Evolutionary conservation across 2,888 invertebrate genomes (phyloP).

Genomic region (Athrips mouffetella): DNA sequence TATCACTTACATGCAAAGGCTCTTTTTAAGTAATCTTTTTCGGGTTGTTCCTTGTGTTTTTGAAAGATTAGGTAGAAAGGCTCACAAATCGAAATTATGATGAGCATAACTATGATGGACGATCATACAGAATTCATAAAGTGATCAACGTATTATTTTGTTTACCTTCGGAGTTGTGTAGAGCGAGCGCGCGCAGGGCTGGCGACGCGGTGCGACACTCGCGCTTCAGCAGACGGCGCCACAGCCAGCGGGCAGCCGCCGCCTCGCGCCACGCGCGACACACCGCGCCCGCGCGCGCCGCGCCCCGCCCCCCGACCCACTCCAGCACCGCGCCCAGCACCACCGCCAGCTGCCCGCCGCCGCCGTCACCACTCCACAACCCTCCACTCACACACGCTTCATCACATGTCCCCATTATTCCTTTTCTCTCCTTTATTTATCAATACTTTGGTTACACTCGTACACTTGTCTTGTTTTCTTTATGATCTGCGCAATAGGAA

Average conservation of each 20-base stretch:
- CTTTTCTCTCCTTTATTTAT: background rate
- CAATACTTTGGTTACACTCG: too few species aligned
- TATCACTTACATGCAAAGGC: too few species aligned
- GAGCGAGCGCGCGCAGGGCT: background rate
- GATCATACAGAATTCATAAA: too few species aligned
- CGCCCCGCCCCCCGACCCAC: constrained; percentile 34
- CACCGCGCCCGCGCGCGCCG: constrained; percentile 42
- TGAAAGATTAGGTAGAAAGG: too few species aligned
- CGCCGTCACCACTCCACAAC: constrained; percentile 25
- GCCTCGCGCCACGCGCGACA: constrained; percentile 52
- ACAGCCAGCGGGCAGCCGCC: constrained; percentile 40
- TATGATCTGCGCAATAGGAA: too few species aligned
- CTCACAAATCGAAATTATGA: too few species aligned
- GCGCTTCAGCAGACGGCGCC: constrained; percentile 41
- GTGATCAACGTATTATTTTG: too few species aligned
- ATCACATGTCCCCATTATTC: background rate
- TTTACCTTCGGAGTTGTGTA: constrained; percentile 9
- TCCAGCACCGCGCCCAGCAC: constrained; percentile 38
- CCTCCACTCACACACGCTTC: background rate
- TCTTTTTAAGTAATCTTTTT: too few species aligned
- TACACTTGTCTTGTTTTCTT: too few species aligned
- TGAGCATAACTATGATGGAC: too few species aligned
- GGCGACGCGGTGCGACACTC: constrained; percentile 19
- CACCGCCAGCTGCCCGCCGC: constrained; percentile 20
- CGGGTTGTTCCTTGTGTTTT: too few species aligned